Evolutionary conservation across 2,888 invertebrate genomes (phyloP).

Genomic region (Leptopilina drosophilae): DNA sequence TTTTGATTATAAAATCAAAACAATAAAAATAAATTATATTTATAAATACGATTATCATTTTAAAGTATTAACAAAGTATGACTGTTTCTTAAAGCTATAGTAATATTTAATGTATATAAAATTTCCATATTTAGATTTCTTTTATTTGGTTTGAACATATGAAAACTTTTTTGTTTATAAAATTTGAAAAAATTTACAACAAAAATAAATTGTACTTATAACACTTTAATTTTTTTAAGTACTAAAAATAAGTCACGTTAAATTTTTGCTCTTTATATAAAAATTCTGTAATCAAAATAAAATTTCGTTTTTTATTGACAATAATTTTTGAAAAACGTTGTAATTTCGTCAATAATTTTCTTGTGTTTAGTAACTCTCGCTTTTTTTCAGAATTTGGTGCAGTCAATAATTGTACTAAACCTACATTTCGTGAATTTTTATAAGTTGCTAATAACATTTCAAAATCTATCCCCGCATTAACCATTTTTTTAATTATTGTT

Average conservation of each 20-base stretch:
- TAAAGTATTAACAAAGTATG: too few relatives aligned
- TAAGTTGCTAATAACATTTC: not conserved
- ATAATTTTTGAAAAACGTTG: not conserved
- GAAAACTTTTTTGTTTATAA: not conserved
- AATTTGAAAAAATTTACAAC: not conserved
- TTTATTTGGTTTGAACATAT: not conserved
- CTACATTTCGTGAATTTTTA: not conserved
- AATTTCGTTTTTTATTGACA: not conserved
- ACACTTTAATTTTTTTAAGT: not conserved
- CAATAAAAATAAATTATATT: not conserved
- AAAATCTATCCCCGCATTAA: not conserved
- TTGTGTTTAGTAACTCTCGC: not conserved
- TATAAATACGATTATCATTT: not conserved
- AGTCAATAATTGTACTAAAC: conserved; percentile 3
- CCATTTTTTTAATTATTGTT: conserved; percentile 2
- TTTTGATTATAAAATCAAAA: too few relatives aligned
- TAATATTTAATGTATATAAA: too few relatives aligned
- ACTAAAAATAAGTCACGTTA: not conserved
- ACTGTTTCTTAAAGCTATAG: too few relatives aligned
- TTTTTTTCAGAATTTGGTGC: not conserved
- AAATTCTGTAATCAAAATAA: not conserved
- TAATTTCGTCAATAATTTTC: not conserved
- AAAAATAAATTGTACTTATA: not conserved
- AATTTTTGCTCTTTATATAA: not conserved
- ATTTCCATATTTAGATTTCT: not conserved